Evolutionary conservation across 2,888 invertebrate genomes (phyloP), one percentile per base, ranked within the genome.

Genomic region (Meghimatium bilineatum): DNA sequence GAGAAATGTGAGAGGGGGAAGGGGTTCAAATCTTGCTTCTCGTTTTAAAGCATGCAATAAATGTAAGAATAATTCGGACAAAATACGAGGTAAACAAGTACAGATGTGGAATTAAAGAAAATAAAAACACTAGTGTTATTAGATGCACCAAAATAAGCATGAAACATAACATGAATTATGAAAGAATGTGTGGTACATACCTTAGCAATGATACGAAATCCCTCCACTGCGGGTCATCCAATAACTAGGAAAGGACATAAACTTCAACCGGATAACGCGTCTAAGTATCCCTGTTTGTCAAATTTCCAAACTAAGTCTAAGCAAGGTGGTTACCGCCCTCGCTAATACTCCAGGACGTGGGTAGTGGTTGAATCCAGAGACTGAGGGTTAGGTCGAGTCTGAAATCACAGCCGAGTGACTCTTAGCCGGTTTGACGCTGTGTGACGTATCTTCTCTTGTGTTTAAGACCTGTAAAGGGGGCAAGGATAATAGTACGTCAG

Each of bases 401-500:
- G n/a, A 63, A 63, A 63, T 29, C 63, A 63, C n/a, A 23, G 56
- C 23, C 56, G 23, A 23, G 56, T 23, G 56, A 56, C 56, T 56
- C 29, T n/a, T 63, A 29, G 26, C 29, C 56, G 56, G 63, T n/a
- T 29, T n/a, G 63, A n/a, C 63, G n/a, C 29, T 63, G 63, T 49
- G 49, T 63, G 63, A n/a, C 29, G 63, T 63, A 63, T 56, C 63
- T 63, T 12, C 63, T 63, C 63, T n/a, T 63, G 63, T 63, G n/a
- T n/a, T n/a, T 56, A 17, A 56, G 56, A 56, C 26, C 56, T 56
- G 56, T 56, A 56, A 56, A 23, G 44, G 6, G 26, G 56, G 56
- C 52, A 56, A 56, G 17, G 56, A 23, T 17, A 56, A 3, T 12
- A 17, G 26, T 56, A 56, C 56, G 56, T 56, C 56, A 56, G 56